Percentiles rank a stretch among this genome's conserved stretches.
phyloP scores from a whole-genome alignment of 2,888 invertebrate species.

The Amblyjoppa fuscipennis region DNA sequence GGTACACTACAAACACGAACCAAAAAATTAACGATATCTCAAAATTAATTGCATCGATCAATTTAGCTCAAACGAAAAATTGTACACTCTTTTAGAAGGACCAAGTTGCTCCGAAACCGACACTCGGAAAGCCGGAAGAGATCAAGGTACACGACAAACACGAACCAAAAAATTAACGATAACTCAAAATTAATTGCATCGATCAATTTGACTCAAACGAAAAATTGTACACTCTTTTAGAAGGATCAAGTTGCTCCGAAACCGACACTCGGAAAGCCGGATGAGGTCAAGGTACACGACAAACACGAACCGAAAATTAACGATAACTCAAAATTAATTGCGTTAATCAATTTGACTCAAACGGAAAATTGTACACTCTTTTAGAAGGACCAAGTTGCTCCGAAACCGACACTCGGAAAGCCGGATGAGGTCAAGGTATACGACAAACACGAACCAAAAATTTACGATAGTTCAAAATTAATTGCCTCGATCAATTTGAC shows the following conservation, averaged over 20 bases:
- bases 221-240: constrained; percentile 53
- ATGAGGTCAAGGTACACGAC: constrained; percentile 68
- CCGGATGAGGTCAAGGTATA: constrained; percentile 69
- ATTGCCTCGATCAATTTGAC: constrained; percentile 35
- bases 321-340: constrained; percentile 2
- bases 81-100: too few relatives aligned
- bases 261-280: constrained; percentile 62
- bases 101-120: too few relatives aligned
- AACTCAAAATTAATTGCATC: too few relatives aligned
- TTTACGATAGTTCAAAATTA: constrained; percentile 5
- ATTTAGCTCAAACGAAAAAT: too few relatives aligned
- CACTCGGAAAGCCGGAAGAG: too few relatives aligned
- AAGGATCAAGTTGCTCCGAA: constrained; percentile 21
- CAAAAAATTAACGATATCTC: too few relatives aligned
- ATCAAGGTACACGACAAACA: too few relatives aligned
- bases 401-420: constrained; percentile 56
- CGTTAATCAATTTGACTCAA: constrained; percentile 52
- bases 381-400: constrained; percentile 21
- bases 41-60: too few relatives aligned
- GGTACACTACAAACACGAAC: too few relatives aligned
- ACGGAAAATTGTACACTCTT: constrained; percentile 55
- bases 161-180: too few relatives aligned
- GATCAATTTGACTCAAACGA: constrained; percentile 44
- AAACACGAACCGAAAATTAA: constrained; percentile 25
- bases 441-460: constrained; percentile 32